phyloP scores from a whole-genome alignment of 2,888 invertebrate genomes.

The Eupithecia centaureata region DNA sequence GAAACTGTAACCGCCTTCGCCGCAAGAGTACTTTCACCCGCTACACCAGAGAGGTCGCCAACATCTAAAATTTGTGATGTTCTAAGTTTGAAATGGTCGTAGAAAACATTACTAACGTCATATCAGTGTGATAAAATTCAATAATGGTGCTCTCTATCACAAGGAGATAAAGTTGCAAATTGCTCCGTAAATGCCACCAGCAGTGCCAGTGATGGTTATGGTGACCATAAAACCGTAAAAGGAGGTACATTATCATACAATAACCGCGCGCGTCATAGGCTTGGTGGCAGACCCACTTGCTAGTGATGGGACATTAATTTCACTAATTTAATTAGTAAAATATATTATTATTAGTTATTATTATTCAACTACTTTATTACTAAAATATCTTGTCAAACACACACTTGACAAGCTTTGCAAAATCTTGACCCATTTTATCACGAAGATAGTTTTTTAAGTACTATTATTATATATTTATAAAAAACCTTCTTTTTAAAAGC shows the following conservation, averaged over 20 bases:
- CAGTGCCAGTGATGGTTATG: constrained; percentile 55
- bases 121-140: constrained; percentile 20
- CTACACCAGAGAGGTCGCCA: no score
- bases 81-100: background rate
- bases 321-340: no score
- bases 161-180: constrained; percentile 41
- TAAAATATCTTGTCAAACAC: no score
- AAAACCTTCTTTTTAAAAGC: no score
- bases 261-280: constrained; percentile 60
- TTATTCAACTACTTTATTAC: no score
- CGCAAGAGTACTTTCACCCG: no score
- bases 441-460: no score
- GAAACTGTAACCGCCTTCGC: no score
- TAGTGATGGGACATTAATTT: constrained; percentile 52
- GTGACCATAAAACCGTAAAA: constrained; percentile 71
- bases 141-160: constrained; percentile 42
- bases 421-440: no score
- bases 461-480: no score
- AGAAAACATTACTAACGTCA: background rate
- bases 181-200: constrained; percentile 21
- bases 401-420: no score
- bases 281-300: constrained; percentile 38
- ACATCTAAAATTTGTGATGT: background rate
- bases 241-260: constrained; percentile 80
- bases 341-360: no score